Evolutionary conservation across 23 tunicate species (phyloP).

Genomic region (Diplosoma virens): DNA sequence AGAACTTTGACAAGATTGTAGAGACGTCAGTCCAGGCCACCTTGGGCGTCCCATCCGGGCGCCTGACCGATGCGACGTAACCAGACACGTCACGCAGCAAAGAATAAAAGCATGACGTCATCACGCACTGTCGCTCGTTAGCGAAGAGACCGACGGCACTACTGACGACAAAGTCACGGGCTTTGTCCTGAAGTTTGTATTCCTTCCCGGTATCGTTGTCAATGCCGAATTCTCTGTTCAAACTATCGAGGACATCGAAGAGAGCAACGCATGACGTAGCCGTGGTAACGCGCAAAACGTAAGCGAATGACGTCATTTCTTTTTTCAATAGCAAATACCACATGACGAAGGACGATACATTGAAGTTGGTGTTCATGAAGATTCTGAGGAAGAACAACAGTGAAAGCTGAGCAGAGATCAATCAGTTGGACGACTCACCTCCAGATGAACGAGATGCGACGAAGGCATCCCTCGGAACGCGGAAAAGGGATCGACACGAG

Average conservation of each 20-base stretch:
- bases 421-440: background rate
- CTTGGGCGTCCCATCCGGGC: too few species aligned
- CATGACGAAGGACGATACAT: conserved; percentile 19
- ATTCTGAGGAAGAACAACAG: background rate
- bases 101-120: background rate
- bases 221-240: conserved; percentile 15
- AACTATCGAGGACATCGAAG: background rate
- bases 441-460: conserved; percentile 36
- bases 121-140: background rate
- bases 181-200: conserved; percentile 5
- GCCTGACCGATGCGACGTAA: background rate
- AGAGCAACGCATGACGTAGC: background rate
- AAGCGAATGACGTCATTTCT: background rate
- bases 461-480: conserved; percentile 1
- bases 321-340: conserved; percentile 12
- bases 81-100: background rate
- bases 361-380: conserved; percentile 6
- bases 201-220: background rate
- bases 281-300: background rate
- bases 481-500: background rate
- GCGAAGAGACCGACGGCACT: background rate
- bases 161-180: background rate
- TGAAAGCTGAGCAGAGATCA: background rate
- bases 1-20: background rate
- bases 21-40: background rate